A percentile compares a stretch with the other conserved stretches of the same genome.
Conservation (phyloP, 2,797 vertebrate species). For the Urosaurus nigricauda region DNA sequence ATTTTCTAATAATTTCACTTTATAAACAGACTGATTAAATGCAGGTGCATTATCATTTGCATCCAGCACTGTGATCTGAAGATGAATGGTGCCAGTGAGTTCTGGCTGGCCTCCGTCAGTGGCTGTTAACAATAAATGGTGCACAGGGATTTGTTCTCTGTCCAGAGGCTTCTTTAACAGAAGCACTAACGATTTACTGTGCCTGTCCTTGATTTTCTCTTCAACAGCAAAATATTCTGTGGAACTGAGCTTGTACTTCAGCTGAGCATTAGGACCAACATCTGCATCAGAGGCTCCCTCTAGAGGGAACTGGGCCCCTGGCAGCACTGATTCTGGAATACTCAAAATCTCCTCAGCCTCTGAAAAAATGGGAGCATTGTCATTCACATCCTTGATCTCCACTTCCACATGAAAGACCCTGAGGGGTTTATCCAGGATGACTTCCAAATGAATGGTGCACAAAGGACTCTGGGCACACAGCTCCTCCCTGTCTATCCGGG, state of each 20-base stretch:
- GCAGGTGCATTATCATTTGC: conserved; percentile 84
- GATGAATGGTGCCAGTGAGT: conserved; percentile 76
- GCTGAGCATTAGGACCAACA: conserved; percentile 71
- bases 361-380: conserved; percentile 66
- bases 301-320: conserved; percentile 78
- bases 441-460: conserved; percentile 88
- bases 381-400: conserved; percentile 88
- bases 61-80: conserved; percentile 82
- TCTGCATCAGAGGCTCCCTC: conserved; percentile 82
- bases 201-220: conserved; percentile 65
- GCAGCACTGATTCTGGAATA: conserved; percentile 81
- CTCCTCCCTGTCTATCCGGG: conserved; percentile 89
- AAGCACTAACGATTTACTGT: conserved; percentile 72
- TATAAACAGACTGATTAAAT: conserved; percentile 81
- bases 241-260: conserved; percentile 77
- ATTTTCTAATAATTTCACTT: conserved; percentile 78
- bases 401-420: conserved; percentile 89
- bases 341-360: conserved; percentile 58
- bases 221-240: conserved; percentile 80
- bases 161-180: conserved; percentile 77
- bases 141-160: conserved; percentile 63
- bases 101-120: conserved; percentile 83
- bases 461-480: conserved; percentile 81
- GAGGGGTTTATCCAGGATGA: conserved; percentile 88
- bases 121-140: conserved; percentile 78